phyloP scores from a whole-genome alignment of 2,888 invertebrate genomes.

The Hydropsyche betteni region DNA sequence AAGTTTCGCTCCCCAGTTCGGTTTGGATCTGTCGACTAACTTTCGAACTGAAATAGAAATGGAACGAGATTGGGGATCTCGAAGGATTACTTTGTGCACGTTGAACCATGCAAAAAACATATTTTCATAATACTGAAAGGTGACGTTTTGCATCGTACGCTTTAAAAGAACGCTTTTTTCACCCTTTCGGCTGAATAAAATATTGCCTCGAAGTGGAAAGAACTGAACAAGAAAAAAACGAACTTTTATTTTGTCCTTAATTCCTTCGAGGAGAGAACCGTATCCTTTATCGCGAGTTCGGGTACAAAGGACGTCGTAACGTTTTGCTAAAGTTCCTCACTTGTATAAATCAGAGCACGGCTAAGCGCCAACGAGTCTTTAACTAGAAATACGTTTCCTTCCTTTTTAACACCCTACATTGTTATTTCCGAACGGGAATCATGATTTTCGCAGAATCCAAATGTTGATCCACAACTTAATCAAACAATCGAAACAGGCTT shows the following conservation, averaged over 20 bases:
- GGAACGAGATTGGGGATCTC: too few relatives aligned
- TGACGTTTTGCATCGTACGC: too few relatives aligned
- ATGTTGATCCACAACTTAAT: neutral
- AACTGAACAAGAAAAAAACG: constrained; percentile 13
- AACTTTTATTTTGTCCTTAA: constrained; percentile 34
- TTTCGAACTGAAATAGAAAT: too few relatives aligned
- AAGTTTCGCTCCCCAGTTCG: constrained; percentile 21
- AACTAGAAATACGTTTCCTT: neutral
- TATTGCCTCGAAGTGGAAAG: constrained; percentile 6
- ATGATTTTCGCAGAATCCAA: too few relatives aligned
- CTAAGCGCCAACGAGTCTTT: neutral
- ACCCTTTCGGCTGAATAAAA: constrained; percentile 31
- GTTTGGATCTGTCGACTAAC: too few relatives aligned
- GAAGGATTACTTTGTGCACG: too few relatives aligned
- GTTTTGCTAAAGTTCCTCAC: neutral
- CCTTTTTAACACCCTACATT: neutral
- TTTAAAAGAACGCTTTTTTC: neutral
- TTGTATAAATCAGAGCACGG: constrained; percentile 19
- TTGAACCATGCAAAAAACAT: too few relatives aligned
- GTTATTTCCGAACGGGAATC: neutral
- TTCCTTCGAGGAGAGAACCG: constrained; percentile 24
- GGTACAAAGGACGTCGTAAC: constrained; percentile 21
- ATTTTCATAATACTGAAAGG: too few relatives aligned
- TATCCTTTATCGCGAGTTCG: constrained; percentile 26
- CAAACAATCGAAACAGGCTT: neutral